Percentiles rank a stretch among this genome's conserved stretches.
Conservation (phyloP, 2,888 invertebrate species). For the Toxonevra muliebris region DNA sequence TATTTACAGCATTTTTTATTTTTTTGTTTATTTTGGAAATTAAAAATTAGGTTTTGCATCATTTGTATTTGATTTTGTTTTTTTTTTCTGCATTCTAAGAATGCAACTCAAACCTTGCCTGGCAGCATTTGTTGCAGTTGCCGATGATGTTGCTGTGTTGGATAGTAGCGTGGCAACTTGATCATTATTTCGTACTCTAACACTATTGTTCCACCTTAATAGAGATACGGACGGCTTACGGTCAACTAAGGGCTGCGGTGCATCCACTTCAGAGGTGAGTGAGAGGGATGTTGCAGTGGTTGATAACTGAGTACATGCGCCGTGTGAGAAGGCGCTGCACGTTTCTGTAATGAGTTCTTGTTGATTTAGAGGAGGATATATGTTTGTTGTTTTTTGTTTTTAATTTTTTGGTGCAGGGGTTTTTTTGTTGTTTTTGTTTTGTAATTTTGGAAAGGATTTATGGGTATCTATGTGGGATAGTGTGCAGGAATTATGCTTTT, state of each 20-base stretch:
- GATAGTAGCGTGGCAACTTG: slow-evolving; percentile 34
- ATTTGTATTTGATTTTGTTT: slow-evolving; percentile 10
- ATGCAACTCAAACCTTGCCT: slow-evolving; percentile 63
- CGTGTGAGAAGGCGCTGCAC: slow-evolving; percentile 73
- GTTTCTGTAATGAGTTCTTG: slow-evolving; percentile 75
- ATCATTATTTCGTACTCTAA: slow-evolving; percentile 35
- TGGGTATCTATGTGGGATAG: background rate
- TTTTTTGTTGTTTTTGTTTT: slow-evolving; percentile 9
- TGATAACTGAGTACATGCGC: slow-evolving; percentile 56
- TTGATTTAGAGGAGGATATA: slow-evolving; percentile 13
- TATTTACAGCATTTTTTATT: background rate
- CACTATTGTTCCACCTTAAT: slow-evolving; percentile 66
- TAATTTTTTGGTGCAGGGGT: slow-evolving; percentile 3
- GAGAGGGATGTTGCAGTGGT: slow-evolving; percentile 65
- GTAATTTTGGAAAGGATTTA: slow-evolving; percentile 17
- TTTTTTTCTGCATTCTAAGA: slow-evolving; percentile 21
- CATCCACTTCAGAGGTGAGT: slow-evolving; percentile 72
- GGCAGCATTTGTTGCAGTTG: slow-evolving; percentile 39
- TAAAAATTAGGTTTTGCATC: slow-evolving; percentile 13
- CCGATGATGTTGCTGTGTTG: slow-evolving; percentile 32
- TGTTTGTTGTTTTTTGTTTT: slow-evolving; percentile 25
- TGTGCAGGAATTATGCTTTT: slow-evolving; percentile 24
- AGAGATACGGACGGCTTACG: slow-evolving; percentile 74
- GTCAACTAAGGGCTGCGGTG: slow-evolving; percentile 77
- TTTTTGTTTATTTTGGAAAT: slow-evolving; percentile 7